These are phyloP conservation scores for Hyperoplus immaculatus DNA, from an alignment of 2,797 vertebrate species.

Conservation along the genomic window DNA sequence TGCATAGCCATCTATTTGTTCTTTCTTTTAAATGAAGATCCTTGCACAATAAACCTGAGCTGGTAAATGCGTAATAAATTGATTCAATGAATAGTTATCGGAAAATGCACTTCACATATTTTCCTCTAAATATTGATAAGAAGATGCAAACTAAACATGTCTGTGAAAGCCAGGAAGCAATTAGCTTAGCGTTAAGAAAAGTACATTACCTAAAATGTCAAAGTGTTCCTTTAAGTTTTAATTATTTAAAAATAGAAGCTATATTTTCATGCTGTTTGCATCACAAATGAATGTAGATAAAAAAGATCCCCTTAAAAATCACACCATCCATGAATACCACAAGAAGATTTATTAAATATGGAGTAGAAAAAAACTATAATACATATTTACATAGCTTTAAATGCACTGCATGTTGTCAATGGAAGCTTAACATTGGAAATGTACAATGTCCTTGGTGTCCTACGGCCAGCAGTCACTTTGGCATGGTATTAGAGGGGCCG, in stretches of 20 bases:
- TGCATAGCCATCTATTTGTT: neutral
- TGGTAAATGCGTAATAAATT: neutral
- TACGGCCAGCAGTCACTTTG: slow-evolving; percentile 3
- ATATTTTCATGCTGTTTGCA: neutral
- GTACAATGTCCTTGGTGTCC: neutral
- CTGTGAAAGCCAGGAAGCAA: neutral
- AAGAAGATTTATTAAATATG: slow-evolving; percentile 24
- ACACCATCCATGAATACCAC: neutral
- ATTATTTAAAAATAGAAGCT: too few species aligned
- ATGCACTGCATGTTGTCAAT: neutral
- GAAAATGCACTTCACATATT: neutral
- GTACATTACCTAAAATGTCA: neutral
- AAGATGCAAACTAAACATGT: too few species aligned
- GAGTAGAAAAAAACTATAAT: neutral
- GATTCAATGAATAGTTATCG: neutral
- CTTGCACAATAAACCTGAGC: neutral
- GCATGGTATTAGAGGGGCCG: neutral
- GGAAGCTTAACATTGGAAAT: neutral
- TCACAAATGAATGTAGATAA: neutral
- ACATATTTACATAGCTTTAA: slow-evolving; percentile 32
- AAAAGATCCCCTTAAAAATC: slow-evolving; percentile 2
- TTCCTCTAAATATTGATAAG: neutral
- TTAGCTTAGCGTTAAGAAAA: neutral
- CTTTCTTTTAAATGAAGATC: neutral
- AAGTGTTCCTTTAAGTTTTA: too few species aligned